These are phyloP conservation scores for Mustela erminea DNA, from an alignment of 2,797 vertebrate species.

Conservation along the genomic window DNA sequence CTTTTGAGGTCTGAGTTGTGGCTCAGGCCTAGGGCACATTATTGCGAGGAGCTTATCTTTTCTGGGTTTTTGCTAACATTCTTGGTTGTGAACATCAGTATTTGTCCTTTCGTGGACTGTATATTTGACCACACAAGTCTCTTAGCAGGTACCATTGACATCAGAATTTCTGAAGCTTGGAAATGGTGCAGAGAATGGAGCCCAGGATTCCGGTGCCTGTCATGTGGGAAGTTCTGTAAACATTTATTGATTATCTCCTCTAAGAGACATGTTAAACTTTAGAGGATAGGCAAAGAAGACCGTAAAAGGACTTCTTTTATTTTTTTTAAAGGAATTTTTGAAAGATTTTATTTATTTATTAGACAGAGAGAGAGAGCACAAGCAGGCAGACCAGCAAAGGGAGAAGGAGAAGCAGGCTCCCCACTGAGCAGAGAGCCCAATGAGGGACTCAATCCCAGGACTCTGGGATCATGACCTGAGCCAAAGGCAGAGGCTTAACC, in stretches of 20 bases:
- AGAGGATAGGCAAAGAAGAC: conserved; percentile 14
- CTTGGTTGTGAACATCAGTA: conserved; percentile 7
- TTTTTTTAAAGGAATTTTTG: too few relatives aligned
- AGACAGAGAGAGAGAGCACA: too few relatives aligned
- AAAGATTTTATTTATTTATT: too few relatives aligned
- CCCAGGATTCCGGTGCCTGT: background rate
- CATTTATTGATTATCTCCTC: background rate
- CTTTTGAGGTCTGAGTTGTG: background rate
- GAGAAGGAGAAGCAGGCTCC: too few relatives aligned
- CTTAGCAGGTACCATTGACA: background rate
- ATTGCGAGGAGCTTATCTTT: background rate
- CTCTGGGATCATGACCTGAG: too few relatives aligned
- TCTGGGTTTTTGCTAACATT: conserved; percentile 16
- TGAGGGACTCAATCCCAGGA: too few relatives aligned
- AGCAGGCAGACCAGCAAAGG: too few relatives aligned
- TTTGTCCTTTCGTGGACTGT: background rate
- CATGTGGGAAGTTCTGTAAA: background rate
- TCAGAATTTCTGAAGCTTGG: conserved; percentile 14
- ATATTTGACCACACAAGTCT: background rate
- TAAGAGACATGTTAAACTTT: background rate
- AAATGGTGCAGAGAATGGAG: background rate
- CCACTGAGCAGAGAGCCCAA: too few relatives aligned
- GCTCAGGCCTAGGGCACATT: background rate
- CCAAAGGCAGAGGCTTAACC: too few relatives aligned
- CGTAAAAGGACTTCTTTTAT: background rate